phyloP scores from a whole-genome alignment of 2,888 invertebrate species.

The Epinotia bilunana region DNA sequence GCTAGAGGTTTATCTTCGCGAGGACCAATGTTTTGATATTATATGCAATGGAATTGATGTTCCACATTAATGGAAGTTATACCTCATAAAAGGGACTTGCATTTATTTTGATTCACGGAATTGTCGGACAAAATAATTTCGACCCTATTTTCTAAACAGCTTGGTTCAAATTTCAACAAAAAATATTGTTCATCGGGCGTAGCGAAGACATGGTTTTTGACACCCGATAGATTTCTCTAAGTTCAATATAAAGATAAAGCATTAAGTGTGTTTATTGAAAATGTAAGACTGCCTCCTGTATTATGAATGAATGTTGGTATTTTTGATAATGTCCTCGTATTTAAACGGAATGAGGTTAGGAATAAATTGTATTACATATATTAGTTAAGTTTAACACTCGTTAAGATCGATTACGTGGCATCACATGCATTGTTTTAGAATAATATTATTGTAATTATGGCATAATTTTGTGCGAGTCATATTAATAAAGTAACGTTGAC shows the following conservation, averaged over 20 bases:
- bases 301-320: constrained; percentile 39
- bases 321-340: constrained; percentile 40
- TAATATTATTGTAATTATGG: constrained; percentile 16
- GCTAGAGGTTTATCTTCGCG: too few species aligned
- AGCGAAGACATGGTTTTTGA: not conserved
- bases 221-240: not conserved
- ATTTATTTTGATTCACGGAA: not conserved
- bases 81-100: not conserved
- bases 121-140: too few species aligned
- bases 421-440: constrained; percentile 39
- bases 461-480: constrained; percentile 34
- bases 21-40: not conserved
- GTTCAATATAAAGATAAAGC: constrained; percentile 20
- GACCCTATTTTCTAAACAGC: not conserved
- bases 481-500: constrained; percentile 40
- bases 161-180: not conserved
- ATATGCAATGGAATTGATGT: not conserved
- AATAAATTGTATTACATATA: constrained; percentile 23
- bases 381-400: constrained; percentile 38
- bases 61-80: not conserved
- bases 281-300: constrained; percentile 45
- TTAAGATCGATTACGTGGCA: constrained; percentile 35
- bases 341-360: constrained; percentile 16
- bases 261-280: constrained; percentile 39
- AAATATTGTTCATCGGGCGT: too few species aligned